A percentile compares a stretch with the other conserved stretches of the same genome.
Conservation (phyloP, 1,140 invertebrate genomes). For the Leptoteleia sp. region DNA sequence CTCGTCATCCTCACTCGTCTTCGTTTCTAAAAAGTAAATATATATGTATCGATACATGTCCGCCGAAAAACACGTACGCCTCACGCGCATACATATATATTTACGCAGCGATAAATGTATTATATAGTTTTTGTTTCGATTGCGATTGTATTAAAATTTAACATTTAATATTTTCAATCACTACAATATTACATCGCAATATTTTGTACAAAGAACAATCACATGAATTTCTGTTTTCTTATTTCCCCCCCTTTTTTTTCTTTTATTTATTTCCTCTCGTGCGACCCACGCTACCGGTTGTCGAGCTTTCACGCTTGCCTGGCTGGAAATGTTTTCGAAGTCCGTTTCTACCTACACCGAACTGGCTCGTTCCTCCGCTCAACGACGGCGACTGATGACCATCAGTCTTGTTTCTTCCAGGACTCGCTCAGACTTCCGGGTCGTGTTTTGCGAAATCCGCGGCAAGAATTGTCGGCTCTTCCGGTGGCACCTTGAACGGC, state of each 20-base stretch:
- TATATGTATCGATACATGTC: slow-evolving; percentile 66
- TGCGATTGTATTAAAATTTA: slow-evolving; percentile 82
- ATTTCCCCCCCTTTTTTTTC: no score
- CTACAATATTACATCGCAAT: slow-evolving; percentile 82
- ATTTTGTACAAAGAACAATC: slow-evolving; percentile 82
- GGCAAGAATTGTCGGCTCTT: slow-evolving; percentile 72
- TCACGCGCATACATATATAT: slow-evolving; percentile 69
- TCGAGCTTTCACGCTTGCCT: slow-evolving; percentile 58
- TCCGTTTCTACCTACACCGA: slow-evolving; percentile 41
- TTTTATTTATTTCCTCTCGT: slow-evolving; percentile 41
- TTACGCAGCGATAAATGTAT: slow-evolving; percentile 64
- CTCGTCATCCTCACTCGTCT: slow-evolving; percentile 62
- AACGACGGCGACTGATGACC: slow-evolving; percentile 46
- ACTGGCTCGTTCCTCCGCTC: slow-evolving; percentile 34
- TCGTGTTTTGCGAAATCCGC: slow-evolving; percentile 56
- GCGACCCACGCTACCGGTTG: slow-evolving; percentile 67
- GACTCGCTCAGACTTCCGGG: slow-evolving; percentile 61
- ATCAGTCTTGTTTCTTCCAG: slow-evolving; percentile 53
- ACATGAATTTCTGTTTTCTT: slow-evolving; percentile 80
- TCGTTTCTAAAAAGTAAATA: slow-evolving; percentile 66
- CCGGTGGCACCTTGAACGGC: slow-evolving; percentile 55
- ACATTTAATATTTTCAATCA: slow-evolving; percentile 81
- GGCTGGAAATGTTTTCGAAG: slow-evolving; percentile 48
- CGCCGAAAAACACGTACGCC: slow-evolving; percentile 52
- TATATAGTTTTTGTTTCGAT: slow-evolving; percentile 76